Evolutionary conservation across 2,113 vertebrate genomes (phyloP).

Genomic region (Aptenodytes patagonicus): DNA sequence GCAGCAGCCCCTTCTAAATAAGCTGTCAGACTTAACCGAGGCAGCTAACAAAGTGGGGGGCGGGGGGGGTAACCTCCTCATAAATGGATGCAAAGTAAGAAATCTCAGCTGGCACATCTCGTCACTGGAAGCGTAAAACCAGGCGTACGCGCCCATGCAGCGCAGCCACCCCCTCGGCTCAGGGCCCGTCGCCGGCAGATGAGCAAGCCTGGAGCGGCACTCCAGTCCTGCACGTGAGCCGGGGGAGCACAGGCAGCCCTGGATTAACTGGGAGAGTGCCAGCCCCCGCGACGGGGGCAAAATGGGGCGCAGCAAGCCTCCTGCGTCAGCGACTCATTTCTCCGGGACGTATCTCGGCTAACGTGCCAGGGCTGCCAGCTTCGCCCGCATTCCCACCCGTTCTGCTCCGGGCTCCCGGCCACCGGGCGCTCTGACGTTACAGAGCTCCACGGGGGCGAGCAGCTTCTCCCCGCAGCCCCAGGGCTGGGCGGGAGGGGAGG

Average conservation of each 20-base stretch:
- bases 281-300: background rate
- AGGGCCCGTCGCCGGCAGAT: background rate
- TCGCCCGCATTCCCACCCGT: background rate
- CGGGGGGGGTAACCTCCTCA: background rate
- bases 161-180: background rate
- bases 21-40: background rate
- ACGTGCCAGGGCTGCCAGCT: background rate
- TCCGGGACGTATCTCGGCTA: background rate
- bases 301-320: background rate
- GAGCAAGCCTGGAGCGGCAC: background rate
- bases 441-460: background rate
- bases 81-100: background rate
- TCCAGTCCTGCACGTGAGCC: background rate
- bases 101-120: background rate
- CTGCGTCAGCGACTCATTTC: background rate
- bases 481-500: background rate
- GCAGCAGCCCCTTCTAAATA: background rate
- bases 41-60: background rate
- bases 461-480: background rate
- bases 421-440: accelerated
- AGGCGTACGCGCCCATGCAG: accelerated
- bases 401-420: background rate
- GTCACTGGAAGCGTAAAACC: background rate
- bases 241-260: background rate
- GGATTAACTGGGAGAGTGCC: background rate